Percentiles rank a stretch among this genome's conserved stretches.
phyloP scores from a whole-genome alignment of 2,797 vertebrate genomes.

The Cryptoprocta ferox region DNA sequence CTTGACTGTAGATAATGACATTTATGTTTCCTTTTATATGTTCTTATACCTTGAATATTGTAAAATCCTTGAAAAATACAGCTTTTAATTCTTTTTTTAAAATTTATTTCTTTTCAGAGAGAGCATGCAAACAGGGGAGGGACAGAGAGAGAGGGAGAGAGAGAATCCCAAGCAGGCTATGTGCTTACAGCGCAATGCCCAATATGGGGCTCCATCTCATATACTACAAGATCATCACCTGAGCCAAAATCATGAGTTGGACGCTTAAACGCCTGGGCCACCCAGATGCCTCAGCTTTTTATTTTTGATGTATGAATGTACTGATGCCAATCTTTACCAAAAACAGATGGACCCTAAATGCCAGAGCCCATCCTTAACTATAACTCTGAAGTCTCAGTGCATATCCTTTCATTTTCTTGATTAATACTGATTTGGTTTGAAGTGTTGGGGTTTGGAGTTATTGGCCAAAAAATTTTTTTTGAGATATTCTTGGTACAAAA shows the following conservation, averaged over 20 bases:
- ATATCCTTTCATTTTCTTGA: neutral
- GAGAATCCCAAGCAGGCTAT: too few relatives aligned
- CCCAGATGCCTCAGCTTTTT: neutral
- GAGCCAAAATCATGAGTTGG: too few relatives aligned
- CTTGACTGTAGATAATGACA: neutral
- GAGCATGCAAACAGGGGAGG: too few relatives aligned
- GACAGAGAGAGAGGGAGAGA: too few relatives aligned
- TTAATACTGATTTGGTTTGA: neutral
- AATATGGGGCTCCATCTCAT: too few relatives aligned
- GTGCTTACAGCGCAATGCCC: too few relatives aligned
- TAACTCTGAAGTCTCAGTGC: neutral
- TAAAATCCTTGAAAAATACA: neutral
- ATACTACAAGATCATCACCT: too few relatives aligned
- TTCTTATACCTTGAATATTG: neutral
- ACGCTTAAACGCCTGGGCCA: too few relatives aligned
- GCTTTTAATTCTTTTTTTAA: neutral
- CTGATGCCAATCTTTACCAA: neutral
- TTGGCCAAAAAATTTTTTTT: too few relatives aligned
- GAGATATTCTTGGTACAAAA: too few relatives aligned
- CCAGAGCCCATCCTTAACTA: neutral
- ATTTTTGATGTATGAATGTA: neutral
- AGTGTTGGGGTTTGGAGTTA: too few relatives aligned
- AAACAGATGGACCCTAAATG: neutral
- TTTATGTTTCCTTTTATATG: neutral
- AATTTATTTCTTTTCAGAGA: too few relatives aligned